A percentile compares a stretch with the other conserved stretches of the same genome.
Evolutionary conservation across 2,113 vertebrate genomes (phyloP).

Genomic region (Smithornis capensis): DNA sequence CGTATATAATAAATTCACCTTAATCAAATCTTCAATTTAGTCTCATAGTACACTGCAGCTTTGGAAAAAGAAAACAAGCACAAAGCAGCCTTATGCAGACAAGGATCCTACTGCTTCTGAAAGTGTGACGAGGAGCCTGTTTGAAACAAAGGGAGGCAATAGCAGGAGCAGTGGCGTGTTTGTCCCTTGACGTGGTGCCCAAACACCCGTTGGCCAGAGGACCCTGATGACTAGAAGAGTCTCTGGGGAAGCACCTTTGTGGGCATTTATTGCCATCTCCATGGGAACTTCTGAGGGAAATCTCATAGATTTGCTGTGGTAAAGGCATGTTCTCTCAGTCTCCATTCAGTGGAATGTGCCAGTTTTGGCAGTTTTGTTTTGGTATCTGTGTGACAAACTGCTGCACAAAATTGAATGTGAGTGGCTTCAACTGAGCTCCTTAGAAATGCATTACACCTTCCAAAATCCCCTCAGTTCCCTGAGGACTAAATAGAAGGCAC

Average conservation of each 20-base stretch:
- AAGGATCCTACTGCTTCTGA: neutral
- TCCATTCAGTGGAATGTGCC: neutral
- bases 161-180: neutral
- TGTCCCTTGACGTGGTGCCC: neutral
- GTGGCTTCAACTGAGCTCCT: neutral
- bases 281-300: neutral
- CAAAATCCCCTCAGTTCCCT: neutral
- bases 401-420: neutral
- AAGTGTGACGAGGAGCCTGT: neutral
- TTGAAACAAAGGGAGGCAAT: conserved; percentile 17
- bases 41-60: neutral
- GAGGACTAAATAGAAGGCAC: neutral
- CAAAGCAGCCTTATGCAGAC: neutral
- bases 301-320: neutral
- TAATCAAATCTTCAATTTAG: neutral
- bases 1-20: neutral
- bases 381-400: neutral
- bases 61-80: neutral
- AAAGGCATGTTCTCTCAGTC: neutral
- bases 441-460: conserved; percentile 12
- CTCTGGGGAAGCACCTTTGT: neutral
- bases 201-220: neutral
- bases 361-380: neutral
- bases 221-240: neutral
- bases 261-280: neutral